phyloP scores from a whole-genome alignment of 2,797 vertebrate species.

The Typhlichthys eigenmanni region DNA sequence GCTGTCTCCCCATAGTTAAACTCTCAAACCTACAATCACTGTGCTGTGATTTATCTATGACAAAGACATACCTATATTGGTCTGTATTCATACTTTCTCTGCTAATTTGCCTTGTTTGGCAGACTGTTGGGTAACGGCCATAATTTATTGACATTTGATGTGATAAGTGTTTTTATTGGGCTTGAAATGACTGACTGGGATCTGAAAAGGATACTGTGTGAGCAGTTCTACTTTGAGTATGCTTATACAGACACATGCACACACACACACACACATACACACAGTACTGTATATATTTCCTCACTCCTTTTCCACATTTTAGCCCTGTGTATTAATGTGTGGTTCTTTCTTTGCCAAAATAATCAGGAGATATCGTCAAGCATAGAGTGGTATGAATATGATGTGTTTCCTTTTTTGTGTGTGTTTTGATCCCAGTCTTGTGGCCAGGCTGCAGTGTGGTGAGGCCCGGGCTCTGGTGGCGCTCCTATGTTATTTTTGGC shows the following conservation, averaged over 20 bases:
- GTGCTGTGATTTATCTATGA: conserved; percentile 46
- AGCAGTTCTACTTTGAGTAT: conserved; percentile 2
- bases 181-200: conserved; percentile 57
- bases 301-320: conserved; percentile 57
- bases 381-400: conserved; percentile 76
- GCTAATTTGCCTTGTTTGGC: conserved; percentile 40
- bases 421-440: conserved; percentile 85
- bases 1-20: conserved; percentile 45
- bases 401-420: conserved; percentile 88
- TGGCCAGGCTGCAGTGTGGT: conserved; percentile 74
- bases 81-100: conserved; percentile 51
- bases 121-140: conserved; percentile 23
- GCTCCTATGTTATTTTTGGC: conserved; percentile 88
- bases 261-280: conserved; percentile 27
- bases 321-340: conserved; percentile 56
- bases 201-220: conserved; percentile 53
- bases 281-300: conserved; percentile 14
- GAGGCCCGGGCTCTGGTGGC: conserved; percentile 81
- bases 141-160: conserved; percentile 66
- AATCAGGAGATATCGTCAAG: conserved; percentile 81
- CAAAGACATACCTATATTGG: conserved; percentile 15
- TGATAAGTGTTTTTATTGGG: conserved; percentile 57
- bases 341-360: conserved; percentile 76
- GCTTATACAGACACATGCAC: background rate
- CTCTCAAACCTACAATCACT: conserved; percentile 51